Conservation (phyloP, 2,888 invertebrate species). For the Nomada fucata region DNA sequence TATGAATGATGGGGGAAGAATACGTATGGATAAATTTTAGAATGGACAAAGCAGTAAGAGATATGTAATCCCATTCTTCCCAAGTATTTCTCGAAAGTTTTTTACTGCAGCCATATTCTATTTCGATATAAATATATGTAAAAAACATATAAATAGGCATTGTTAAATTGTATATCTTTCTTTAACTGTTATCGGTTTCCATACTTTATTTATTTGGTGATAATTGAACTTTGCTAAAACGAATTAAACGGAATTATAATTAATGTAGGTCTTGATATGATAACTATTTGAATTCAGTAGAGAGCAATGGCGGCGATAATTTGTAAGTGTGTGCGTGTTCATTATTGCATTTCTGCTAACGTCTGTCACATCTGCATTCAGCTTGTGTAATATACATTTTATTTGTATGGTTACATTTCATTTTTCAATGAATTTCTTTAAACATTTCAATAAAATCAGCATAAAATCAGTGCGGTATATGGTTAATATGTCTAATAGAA, state of each 20-base stretch:
- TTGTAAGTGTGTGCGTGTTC: background rate
- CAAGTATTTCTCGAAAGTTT: too few species aligned
- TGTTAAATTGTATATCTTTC: too few species aligned
- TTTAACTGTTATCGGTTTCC: too few species aligned
- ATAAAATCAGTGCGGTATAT: background rate
- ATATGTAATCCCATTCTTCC: too few species aligned
- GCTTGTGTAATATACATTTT: background rate
- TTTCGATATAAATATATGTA: too few species aligned
- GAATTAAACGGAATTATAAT: background rate
- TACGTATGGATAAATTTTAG: too few species aligned
- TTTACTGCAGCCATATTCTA: too few species aligned
- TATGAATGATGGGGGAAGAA: too few species aligned
- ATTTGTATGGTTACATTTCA: background rate
- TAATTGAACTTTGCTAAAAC: too few species aligned
- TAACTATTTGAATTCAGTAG: conserved; percentile 5
- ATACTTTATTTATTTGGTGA: too few species aligned
- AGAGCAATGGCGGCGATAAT: conserved; percentile 17
- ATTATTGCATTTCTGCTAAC: background rate
- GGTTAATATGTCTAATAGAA: background rate
- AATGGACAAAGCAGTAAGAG: too few species aligned
- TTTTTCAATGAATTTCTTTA: background rate
- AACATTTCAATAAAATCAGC: background rate
- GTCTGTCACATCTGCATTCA: background rate
- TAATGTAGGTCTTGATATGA: background rate
- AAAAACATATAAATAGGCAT: too few species aligned